Evolutionary conservation across 2,888 invertebrate genomes (phyloP).

Genomic region (Ptychoptera contaminata): DNA sequence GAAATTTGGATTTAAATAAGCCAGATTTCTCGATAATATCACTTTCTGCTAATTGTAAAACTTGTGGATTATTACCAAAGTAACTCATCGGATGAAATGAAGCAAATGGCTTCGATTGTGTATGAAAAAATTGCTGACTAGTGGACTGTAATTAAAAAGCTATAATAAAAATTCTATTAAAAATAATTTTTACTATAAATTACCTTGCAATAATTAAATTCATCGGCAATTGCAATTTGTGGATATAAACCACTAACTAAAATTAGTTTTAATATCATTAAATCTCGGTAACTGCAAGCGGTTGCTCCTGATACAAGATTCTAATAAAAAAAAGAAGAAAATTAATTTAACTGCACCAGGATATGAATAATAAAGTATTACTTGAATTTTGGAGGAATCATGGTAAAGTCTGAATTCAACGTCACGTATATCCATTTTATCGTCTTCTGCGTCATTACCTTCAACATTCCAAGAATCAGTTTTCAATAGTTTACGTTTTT

Average conservation of each 20-base stretch:
- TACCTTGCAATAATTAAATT: slow-evolving; percentile 86
- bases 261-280: slow-evolving; percentile 60
- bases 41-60: slow-evolving; percentile 58
- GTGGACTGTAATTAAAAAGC: too few species aligned
- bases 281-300: slow-evolving; percentile 47
- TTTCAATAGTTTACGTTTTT: slow-evolving; percentile 60
- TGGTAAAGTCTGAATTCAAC: slow-evolving; percentile 75
- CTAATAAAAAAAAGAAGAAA: slow-evolving; percentile 19
- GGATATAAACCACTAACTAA: slow-evolving; percentile 89
- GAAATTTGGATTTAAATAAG: slow-evolving; percentile 49
- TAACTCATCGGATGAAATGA: slow-evolving; percentile 81
- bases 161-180: too few species aligned
- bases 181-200: slow-evolving; percentile 33
- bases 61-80: slow-evolving; percentile 67
- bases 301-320: slow-evolving; percentile 46
- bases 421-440: slow-evolving; percentile 61
- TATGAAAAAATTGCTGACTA: slow-evolving; percentile 70
- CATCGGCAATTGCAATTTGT: slow-evolving; percentile 87
- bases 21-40: slow-evolving; percentile 51
- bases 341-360: slow-evolving; percentile 25
- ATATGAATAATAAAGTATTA: slow-evolving; percentile 14
- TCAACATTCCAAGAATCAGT: slow-evolving; percentile 49
- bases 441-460: slow-evolving; percentile 33
- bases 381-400: slow-evolving; percentile 55
- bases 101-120: slow-evolving; percentile 74